A percentile compares a stretch with the other conserved stretches of the same genome.
Conservation (phyloP, 1,140 invertebrate species). For the Rhagoletis pomonella region DNA sequence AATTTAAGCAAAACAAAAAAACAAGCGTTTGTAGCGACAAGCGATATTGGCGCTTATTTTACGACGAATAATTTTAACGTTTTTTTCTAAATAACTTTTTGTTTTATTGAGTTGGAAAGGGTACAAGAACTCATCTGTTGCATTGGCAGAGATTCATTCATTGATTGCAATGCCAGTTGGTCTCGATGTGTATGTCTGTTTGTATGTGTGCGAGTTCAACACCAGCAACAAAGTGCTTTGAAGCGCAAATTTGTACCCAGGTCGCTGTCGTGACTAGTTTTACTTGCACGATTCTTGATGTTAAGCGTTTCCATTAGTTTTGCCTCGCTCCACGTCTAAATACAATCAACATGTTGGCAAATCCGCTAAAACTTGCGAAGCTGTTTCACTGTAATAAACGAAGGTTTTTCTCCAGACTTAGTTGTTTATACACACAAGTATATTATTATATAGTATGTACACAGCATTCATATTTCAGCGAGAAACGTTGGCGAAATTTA, state of each 20-base stretch:
- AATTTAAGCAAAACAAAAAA: background rate
- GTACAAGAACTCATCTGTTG: background rate
- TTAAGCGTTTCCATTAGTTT: conserved; percentile 1
- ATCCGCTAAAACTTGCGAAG: background rate
- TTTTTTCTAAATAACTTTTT: background rate
- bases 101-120: background rate
- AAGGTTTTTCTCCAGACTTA: background rate
- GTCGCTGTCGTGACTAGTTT: conserved; percentile 63
- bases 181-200: background rate
- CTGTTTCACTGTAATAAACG: background rate
- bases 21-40: background rate
- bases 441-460: no score
- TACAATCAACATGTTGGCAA: conserved; percentile 36
- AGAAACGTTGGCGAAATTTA: no score
- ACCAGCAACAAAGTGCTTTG: background rate
- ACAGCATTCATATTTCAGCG: no score
- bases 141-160: conserved; percentile 24
- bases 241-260: conserved; percentile 57
- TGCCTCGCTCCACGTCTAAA: background rate
- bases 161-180: conserved; percentile 26
- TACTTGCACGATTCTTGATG: conserved; percentile 68
- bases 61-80: background rate
- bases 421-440: background rate
- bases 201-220: background rate
- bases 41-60: background rate